A percentile compares a stretch with the other conserved stretches of the same genome.
phyloP scores from a whole-genome alignment of 2,888 invertebrate genomes.

The Drosophila neonasuta region DNA sequence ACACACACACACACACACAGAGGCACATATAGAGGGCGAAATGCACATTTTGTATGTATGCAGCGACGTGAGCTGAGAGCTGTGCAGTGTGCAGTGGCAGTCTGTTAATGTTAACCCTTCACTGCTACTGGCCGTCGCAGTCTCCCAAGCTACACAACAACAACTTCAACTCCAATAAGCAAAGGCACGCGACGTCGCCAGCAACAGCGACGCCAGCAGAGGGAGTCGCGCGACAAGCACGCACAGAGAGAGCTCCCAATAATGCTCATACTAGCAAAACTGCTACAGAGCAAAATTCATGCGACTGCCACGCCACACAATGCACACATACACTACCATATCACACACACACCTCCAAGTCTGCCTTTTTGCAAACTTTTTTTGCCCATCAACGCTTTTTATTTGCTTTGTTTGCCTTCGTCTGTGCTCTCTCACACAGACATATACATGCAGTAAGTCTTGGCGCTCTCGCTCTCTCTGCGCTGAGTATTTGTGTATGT shows the following conservation, averaged over 20 bases:
- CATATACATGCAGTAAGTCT: slow-evolving; percentile 25
- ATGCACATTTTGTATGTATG: slow-evolving; percentile 3
- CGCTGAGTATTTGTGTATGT: slow-evolving; percentile 20
- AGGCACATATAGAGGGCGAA: background rate
- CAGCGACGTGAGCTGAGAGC: slow-evolving; percentile 23
- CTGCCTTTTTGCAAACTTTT: slow-evolving; percentile 67
- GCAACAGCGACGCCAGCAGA: slow-evolving; percentile 55
- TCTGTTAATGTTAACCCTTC: slow-evolving; percentile 55
- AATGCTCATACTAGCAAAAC: slow-evolving; percentile 19
- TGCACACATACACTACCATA: slow-evolving; percentile 11
- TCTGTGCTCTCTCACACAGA: slow-evolving; percentile 45
- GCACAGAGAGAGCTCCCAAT: slow-evolving; percentile 44
- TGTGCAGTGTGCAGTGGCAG: slow-evolving; percentile 22
- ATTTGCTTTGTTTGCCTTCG: slow-evolving; percentile 60
- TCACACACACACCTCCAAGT: slow-evolving; percentile 50
- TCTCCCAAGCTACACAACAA: slow-evolving; percentile 46
- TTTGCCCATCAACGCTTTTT: slow-evolving; percentile 54
- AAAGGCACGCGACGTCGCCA: slow-evolving; percentile 66
- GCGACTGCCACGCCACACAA: slow-evolving; percentile 38
- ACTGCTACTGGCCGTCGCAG: slow-evolving; percentile 41
- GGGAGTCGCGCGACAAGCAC: slow-evolving; percentile 69
- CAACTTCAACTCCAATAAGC: slow-evolving; percentile 41
- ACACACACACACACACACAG: slow-evolving; percentile 6
- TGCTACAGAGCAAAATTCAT: slow-evolving; percentile 15
- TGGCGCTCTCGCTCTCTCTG: slow-evolving; percentile 40